A percentile compares a stretch with the other conserved stretches of the same genome.
Conservation (phyloP, 1,140 invertebrate genomes). For the Drosophila obscura region DNA sequence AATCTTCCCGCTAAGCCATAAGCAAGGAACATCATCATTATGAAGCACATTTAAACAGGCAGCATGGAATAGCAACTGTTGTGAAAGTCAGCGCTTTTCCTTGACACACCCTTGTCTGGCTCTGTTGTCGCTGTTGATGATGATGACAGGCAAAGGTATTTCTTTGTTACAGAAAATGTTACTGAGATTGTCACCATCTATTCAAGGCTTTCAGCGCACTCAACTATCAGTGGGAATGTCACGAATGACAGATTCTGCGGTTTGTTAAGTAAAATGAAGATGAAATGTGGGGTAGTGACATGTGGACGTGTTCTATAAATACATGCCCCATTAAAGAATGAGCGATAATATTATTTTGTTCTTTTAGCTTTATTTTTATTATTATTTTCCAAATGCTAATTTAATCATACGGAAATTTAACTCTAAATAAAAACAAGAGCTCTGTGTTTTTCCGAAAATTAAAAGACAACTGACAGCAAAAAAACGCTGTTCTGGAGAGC, state of each 20-base stretch:
- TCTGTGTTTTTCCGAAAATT: constrained; percentile 5
- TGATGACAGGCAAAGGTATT: constrained; percentile 42
- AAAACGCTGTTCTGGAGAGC: constrained; percentile 2
- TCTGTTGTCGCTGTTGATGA: constrained; percentile 37
- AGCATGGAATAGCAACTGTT: constrained; percentile 18
- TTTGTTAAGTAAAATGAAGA: too few species aligned
- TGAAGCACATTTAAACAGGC: constrained; percentile 11
- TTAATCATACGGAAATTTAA: constrained; percentile 3
- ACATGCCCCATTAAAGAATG: too few species aligned
- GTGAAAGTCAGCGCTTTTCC: constrained; percentile 30
- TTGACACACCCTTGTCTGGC: constrained; percentile 27
- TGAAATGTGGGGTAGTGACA: too few species aligned
- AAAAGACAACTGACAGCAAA: constrained; percentile 11
- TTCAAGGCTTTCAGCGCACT: constrained; percentile 43
- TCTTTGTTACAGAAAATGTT: not conserved
- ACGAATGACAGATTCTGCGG: not conserved
- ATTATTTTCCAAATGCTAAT: too few species aligned
- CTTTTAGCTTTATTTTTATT: too few species aligned
- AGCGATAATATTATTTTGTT: too few species aligned
- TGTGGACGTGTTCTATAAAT: too few species aligned
- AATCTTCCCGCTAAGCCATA: not conserved
- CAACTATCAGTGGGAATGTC: constrained; percentile 16
- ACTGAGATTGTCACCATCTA: constrained; percentile 13
- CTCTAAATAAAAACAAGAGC: constrained; percentile 1
- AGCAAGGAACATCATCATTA: constrained; percentile 37